Percentiles rank a stretch among this genome's conserved stretches.
phyloP scores from a whole-genome alignment of 2,113 vertebrate genomes.

The Craseonycteris thonglongyai region DNA sequence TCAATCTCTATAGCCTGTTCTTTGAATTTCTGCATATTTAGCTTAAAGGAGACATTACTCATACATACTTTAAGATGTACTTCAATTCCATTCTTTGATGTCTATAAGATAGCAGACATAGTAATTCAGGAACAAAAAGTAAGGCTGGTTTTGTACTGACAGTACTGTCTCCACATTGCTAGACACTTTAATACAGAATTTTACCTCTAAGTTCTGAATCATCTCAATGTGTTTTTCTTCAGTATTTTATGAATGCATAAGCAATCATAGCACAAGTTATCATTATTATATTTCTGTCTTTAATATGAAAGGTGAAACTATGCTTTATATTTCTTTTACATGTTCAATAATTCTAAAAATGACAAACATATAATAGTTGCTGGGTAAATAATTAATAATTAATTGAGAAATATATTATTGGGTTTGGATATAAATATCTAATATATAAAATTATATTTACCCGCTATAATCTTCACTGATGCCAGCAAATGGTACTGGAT shows the following conservation, averaged over 20 bases:
- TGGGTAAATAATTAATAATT: background rate
- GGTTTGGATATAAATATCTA: background rate
- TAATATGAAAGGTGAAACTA: background rate
- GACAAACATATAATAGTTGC: background rate
- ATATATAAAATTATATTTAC: conserved; percentile 76
- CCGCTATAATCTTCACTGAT: conserved; percentile 81
- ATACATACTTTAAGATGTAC: background rate
- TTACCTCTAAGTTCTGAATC: background rate
- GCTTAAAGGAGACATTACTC: background rate
- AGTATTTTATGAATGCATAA: background rate
- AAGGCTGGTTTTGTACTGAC: background rate
- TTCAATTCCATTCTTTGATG: background rate
- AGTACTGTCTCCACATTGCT: background rate
- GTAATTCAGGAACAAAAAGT: background rate
- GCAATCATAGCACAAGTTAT: background rate
- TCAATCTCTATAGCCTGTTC: background rate
- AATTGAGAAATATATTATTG: background rate
- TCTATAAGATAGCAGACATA: background rate
- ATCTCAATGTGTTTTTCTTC: background rate
- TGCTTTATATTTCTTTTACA: background rate
- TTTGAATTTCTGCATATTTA: background rate
- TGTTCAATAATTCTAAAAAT: background rate
- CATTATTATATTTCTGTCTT: background rate
- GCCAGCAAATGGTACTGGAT: conserved; percentile 78
- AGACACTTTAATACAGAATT: background rate